Evolutionary conservation across 1,140 invertebrate genomes (phyloP).

Genomic region (Eumeta japonica): DNA sequence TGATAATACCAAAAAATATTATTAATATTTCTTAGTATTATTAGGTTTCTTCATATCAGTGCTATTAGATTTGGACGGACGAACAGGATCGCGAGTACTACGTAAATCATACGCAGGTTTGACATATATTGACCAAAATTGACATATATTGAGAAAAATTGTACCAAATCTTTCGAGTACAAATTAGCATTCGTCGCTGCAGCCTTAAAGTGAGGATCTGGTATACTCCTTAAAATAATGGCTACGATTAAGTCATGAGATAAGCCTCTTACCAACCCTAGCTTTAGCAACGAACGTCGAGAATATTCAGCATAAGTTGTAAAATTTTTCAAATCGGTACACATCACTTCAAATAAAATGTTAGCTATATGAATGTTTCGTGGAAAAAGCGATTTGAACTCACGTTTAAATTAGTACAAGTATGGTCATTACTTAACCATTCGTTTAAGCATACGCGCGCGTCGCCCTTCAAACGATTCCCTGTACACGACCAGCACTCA

Average conservation of each 20-base stretch:
- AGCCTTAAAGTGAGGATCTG: constrained; percentile 5
- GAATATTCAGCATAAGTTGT: constrained; percentile 10
- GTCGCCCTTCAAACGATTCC: constrained; percentile 9
- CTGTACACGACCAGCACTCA: constrained; percentile 9
- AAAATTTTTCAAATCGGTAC: constrained; percentile 7
- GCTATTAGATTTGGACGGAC: too few relatives aligned
- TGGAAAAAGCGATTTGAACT: constrained; percentile 10
- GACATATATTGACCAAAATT: constrained; percentile 6
- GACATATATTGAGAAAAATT: too few relatives aligned
- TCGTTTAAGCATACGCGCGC: constrained; percentile 11
- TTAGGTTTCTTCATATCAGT: constrained; percentile 1
- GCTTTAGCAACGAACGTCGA: neutral
- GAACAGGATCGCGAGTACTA: too few relatives aligned
- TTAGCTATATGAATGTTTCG: constrained; percentile 5
- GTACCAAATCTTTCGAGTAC: neutral
- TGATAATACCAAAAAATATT: too few relatives aligned
- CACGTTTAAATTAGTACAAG: constrained; percentile 9
- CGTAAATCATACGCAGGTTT: constrained; percentile 5
- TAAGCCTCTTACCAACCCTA: constrained; percentile 4
- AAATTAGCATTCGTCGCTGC: constrained; percentile 8
- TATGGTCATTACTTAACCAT: constrained; percentile 10
- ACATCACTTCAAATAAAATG: constrained; percentile 11
- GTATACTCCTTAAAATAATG: constrained; percentile 6
- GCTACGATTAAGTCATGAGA: constrained; percentile 4
- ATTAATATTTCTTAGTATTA: neutral